Percentiles rank a stretch among this genome's conserved stretches.
Conservation (phyloP, 2,888 invertebrate genomes). For the Aplocera efformata region DNA sequence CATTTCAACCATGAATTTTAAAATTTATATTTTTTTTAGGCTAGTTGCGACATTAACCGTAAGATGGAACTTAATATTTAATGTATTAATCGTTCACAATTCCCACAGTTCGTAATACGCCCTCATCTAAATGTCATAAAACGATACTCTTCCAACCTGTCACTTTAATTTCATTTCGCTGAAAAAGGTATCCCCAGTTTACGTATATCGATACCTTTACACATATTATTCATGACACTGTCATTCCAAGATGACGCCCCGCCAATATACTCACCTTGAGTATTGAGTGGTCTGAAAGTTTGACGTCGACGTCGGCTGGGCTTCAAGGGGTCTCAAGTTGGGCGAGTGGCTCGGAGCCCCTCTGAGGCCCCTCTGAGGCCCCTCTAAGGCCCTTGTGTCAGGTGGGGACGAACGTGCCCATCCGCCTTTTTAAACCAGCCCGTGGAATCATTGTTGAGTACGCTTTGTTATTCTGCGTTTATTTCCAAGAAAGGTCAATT, state of each 20-base stretch:
- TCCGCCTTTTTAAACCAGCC: conserved; percentile 46
- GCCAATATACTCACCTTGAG: conserved; percentile 28
- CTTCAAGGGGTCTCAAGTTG: conserved; percentile 46
- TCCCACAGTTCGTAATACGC: no score
- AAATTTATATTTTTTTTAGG: no score
- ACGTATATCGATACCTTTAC: no score
- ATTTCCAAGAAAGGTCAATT: conserved; percentile 22
- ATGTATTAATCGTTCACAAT: no score
- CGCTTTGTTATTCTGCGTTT: conserved; percentile 30
- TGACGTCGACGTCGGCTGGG: conserved; percentile 46
- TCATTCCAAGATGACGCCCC: conserved; percentile 14
- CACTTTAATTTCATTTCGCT: no score
- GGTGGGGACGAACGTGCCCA: conserved; percentile 49
- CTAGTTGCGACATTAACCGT: no score
- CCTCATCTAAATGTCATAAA: no score
- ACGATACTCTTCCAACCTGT: no score
- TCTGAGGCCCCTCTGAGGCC: conserved; percentile 36
- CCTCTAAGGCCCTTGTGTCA: conserved; percentile 39
- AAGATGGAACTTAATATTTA: no score
- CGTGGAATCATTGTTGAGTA: conserved; percentile 37
- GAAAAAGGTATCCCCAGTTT: no score
- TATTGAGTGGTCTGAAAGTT: conserved; percentile 44
- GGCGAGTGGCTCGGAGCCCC: conserved; percentile 38
- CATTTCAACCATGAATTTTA: no score
- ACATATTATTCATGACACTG: conserved; percentile 4